These are phyloP conservation scores for Sinocyclocheilus grahami DNA, from an alignment of 2,113 vertebrate species.

Conservation along the genomic window DNA sequence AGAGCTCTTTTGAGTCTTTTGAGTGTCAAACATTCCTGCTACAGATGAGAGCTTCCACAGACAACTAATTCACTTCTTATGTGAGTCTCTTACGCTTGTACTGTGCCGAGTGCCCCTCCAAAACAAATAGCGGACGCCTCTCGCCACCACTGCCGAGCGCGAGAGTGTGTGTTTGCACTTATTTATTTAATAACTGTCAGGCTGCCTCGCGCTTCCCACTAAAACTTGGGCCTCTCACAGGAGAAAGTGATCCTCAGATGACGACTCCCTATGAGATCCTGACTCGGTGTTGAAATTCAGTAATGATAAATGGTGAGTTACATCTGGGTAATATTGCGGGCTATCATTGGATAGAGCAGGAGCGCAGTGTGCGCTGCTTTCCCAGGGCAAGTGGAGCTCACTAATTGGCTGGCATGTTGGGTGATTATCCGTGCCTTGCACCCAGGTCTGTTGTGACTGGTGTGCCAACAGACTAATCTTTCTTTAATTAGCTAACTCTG, in stretches of 20 bases:
- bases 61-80: constrained; percentile 62
- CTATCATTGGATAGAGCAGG: constrained; percentile 68
- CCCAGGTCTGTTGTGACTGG: constrained; percentile 71
- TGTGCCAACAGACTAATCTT: constrained; percentile 75
- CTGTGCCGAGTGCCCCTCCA: constrained; percentile 57
- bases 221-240: constrained; percentile 40
- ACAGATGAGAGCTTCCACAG: constrained; percentile 60
- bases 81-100: constrained; percentile 50
- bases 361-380: constrained; percentile 63
- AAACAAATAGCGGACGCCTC: constrained; percentile 57
- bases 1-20: constrained; percentile 58
- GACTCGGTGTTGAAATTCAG: constrained; percentile 41
- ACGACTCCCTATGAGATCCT: constrained; percentile 53
- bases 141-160: constrained; percentile 42
- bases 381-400: constrained; percentile 71
- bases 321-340: constrained; percentile 65
- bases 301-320: constrained; percentile 41
- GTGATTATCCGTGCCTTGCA: constrained; percentile 71
- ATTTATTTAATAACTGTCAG: constrained; percentile 51
- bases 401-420: constrained; percentile 73
- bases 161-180: constrained; percentile 36
- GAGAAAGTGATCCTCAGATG: constrained; percentile 59
- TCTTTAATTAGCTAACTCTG: constrained; percentile 80
- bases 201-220: constrained; percentile 17
- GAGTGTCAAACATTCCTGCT: constrained; percentile 60